Evolutionary conservation across 2,797 vertebrate species (phyloP), one percentile per base, ranked within the genome.

Genomic region (Poeciliopsis turneri): DNA sequence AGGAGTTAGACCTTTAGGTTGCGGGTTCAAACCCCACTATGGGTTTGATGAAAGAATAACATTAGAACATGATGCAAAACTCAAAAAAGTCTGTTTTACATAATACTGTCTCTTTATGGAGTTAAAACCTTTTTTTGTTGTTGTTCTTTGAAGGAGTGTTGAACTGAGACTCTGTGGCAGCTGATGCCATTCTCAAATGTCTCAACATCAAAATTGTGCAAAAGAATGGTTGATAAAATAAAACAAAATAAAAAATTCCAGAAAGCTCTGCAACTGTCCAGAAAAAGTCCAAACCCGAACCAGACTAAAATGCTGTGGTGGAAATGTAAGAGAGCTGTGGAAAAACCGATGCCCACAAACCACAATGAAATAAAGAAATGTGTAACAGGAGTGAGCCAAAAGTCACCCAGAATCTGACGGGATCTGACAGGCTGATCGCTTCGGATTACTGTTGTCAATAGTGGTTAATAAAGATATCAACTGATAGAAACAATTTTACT

Each of bases 301-400:
- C 23, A 70, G 68, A n/a, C 68, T 70, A 70, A 28, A 68, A 70
- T 70, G 23, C 12, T 70, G 68, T 28, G 68, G 39, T 70, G 41
- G 41, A 70, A 69, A 45, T 20, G 0, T n/a, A 45, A 70, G 68
- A 70, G 68, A 45, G 39, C 66, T 43, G 66, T 69, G 66, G 39
- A 70, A 45, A 45, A 70, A 45, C 11, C 12, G 2, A 15, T 70
- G 12, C 41, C 66, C 68, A 70, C 68, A 70, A 70, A 70, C 68
- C 68, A 45, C 68, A 28, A 45, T 70, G 68, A n/a, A 70, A 43
- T 70, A n/a, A 69, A 68, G 39, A 70, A 68, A 68, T 68, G 36
- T 41, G 25, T 23, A 12, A 25, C 64, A 68, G 64, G 12, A 70
- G 68, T 70, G 41, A 70, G 41, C 68, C 68, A 70, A 70, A 70